These are phyloP conservation scores for honey bee (Apis mellifera) DNA, from an alignment of 1,140 invertebrate genomes.

Conservation along the genomic window DNA sequence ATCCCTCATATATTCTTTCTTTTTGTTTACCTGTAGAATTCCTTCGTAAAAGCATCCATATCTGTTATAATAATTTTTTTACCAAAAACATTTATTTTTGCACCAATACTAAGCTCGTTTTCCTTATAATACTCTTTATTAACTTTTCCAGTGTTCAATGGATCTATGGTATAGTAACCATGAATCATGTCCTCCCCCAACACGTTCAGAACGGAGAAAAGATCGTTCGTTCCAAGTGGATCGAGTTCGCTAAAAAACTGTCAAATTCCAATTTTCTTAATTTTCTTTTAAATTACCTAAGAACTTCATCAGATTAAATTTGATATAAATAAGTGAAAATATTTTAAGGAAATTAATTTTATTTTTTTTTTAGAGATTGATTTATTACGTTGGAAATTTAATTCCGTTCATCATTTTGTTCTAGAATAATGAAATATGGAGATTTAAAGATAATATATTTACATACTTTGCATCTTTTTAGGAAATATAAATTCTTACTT, in stretches of 20 bases:
- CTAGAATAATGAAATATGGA: too few species aligned
- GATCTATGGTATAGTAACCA: slow-evolving; percentile 84
- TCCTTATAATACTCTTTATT: slow-evolving; percentile 86
- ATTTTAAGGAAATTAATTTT: background rate
- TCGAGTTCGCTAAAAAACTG: slow-evolving; percentile 80
- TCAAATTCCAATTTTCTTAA: slow-evolving; percentile 25
- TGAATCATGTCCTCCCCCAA: slow-evolving; percentile 83
- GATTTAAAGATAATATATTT: too few species aligned
- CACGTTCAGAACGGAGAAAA: slow-evolving; percentile 87
- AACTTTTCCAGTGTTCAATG: slow-evolving; percentile 81
- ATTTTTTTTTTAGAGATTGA: too few species aligned
- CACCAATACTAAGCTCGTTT: slow-evolving; percentile 90
- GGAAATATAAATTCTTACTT: slow-evolving; percentile 79
- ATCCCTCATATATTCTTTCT: background rate
- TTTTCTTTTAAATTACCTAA: background rate
- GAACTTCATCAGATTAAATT: background rate
- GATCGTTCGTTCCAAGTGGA: slow-evolving; percentile 83
- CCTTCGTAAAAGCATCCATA: slow-evolving; percentile 93
- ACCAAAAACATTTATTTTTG: slow-evolving; percentile 89
- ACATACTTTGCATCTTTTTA: too few species aligned
- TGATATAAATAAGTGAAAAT: background rate
- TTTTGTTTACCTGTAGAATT: slow-evolving; percentile 87
- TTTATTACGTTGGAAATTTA: too few species aligned
- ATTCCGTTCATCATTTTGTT: too few species aligned
- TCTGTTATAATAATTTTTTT: slow-evolving; percentile 90